Conservation (phyloP, 2,888 invertebrate species). For the Tridacna crocea region DNA sequence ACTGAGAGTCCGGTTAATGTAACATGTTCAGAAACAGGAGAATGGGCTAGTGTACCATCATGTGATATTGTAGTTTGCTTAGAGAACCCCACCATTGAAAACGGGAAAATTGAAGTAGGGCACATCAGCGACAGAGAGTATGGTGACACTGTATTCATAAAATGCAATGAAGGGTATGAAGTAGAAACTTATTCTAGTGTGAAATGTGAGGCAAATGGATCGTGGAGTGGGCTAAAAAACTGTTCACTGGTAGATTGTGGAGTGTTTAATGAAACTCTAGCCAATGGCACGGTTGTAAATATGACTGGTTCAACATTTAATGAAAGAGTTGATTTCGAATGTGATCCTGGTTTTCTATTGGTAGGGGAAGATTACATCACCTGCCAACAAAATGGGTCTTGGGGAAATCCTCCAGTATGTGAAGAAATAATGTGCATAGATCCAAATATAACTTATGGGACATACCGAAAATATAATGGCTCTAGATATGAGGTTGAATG, state of each 20-base stretch:
- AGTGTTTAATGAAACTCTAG: background rate
- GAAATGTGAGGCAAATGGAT: slow-evolving; percentile 22
- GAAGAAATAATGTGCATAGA: slow-evolving; percentile 1
- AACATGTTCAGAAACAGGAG: background rate
- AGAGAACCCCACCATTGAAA: background rate
- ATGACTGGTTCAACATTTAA: slow-evolving; percentile 23
- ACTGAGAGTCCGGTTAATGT: background rate
- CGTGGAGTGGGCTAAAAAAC: slow-evolving; percentile 11
- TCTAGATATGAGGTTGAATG: slow-evolving; percentile 13
- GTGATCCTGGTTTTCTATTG: slow-evolving; percentile 22
- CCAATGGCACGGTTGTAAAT: slow-evolving; percentile 14
- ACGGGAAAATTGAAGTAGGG: background rate
- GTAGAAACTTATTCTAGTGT: slow-evolving; percentile 1
- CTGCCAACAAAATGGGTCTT: slow-evolving; percentile 11
- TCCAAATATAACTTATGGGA: slow-evolving; percentile 7
- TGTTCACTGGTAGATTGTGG: slow-evolving; percentile 35
- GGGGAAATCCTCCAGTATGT: background rate
- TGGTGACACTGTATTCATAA: background rate
- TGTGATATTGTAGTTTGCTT: slow-evolving; percentile 20
- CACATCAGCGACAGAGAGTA: background rate
- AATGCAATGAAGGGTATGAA: slow-evolving; percentile 33
- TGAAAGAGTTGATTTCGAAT: background rate
- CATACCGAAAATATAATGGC: slow-evolving; percentile 1
- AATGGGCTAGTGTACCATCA: slow-evolving; percentile 22
- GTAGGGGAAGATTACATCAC: background rate